Percentiles rank a stretch among this genome's conserved stretches.
Evolutionary conservation across 23 tunicate genomes (phyloP).

Genomic region (Ciona savignyi): DNA sequence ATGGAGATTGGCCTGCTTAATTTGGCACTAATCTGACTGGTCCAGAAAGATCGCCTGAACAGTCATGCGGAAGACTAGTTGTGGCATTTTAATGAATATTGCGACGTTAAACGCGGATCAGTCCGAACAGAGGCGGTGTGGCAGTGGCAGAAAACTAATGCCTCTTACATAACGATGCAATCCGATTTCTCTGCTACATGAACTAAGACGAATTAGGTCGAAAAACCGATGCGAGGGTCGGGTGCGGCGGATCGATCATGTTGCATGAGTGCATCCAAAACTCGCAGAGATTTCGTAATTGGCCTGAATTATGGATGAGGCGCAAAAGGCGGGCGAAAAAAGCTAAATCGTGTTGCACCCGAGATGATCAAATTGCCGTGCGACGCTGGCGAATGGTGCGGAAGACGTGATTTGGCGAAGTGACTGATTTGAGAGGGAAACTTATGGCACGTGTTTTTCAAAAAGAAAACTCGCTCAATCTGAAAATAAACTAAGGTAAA

Average conservation of each 20-base stretch:
- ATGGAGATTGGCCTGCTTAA: no score
- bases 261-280: background rate
- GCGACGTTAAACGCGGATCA: no score
- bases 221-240: background rate
- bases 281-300: constrained; percentile 1
- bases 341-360: background rate
- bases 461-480: background rate
- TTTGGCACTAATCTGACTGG: no score
- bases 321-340: background rate
- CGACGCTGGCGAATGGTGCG: background rate
- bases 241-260: background rate
- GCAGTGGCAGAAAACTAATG: no score
- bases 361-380: background rate
- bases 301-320: background rate
- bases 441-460: background rate
- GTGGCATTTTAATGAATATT: no score
- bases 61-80: no score
- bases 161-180: no score
- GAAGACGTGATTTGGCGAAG: constrained; percentile 1
- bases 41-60: no score
- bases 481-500: background rate
- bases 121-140: no score
- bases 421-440: background rate
- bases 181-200: no score
- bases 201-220: background rate